A percentile compares a stretch with the other conserved stretches of the same genome.
Conservation (phyloP, 2,888 invertebrate genomes). For the Idaea biselata region DNA sequence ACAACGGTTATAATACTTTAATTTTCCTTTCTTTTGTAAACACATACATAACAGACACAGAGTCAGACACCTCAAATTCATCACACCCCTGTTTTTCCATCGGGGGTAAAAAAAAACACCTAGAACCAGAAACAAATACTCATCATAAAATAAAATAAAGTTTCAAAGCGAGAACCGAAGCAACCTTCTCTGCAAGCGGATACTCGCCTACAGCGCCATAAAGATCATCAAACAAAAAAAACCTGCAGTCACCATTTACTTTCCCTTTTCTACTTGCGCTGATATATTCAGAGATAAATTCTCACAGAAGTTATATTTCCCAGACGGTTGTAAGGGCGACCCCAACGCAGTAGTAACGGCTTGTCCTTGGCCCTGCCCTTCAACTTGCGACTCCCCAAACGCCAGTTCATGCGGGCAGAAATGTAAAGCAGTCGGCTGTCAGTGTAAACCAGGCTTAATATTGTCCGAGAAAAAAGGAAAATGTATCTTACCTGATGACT, state of each 20-base stretch:
- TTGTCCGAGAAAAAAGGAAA: slow-evolving; percentile 26
- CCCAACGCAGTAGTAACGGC: slow-evolving; percentile 30
- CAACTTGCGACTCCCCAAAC: slow-evolving; percentile 37
- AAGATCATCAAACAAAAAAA: not conserved
- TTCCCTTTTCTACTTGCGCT: not conserved
- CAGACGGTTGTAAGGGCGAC: slow-evolving; percentile 34
- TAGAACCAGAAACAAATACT: no score
- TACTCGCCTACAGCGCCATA: no score
- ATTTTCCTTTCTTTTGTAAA: no score
- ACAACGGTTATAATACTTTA: no score
- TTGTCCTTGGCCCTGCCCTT: slow-evolving; percentile 34
- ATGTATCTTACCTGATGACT: slow-evolving; percentile 38
- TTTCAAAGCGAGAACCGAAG: no score
- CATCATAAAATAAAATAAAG: no score
- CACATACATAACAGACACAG: no score
- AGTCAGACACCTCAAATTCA: no score
- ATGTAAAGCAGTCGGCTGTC: slow-evolving; percentile 33
- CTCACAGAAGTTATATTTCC: not conserved
- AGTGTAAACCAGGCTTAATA: slow-evolving; percentile 35
- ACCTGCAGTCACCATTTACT: not conserved
- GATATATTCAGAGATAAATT: not conserved
- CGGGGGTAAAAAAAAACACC: no score
- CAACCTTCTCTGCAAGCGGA: no score
- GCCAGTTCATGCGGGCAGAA: slow-evolving; percentile 20
- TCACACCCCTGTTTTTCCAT: no score